Base-by-base conservation (phyloP, 2,113 vertebrate genomes). In the Petrocephalus microphthalmus region DNA sequence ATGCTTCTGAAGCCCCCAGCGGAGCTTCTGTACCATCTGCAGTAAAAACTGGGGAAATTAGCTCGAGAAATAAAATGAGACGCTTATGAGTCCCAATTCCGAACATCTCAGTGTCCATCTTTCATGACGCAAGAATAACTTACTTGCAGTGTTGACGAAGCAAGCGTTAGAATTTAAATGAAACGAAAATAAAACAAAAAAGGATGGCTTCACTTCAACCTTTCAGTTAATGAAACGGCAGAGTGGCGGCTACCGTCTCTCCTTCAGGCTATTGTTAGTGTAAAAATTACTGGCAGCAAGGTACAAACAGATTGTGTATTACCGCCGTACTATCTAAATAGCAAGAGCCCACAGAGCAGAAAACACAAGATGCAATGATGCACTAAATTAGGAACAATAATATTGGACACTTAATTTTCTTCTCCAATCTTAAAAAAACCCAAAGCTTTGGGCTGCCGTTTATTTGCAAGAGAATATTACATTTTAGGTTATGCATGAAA, bases 301-400 rank as follows among this genome's bases (percentile, higher is more conserved):
- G 96, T 96, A 95, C 95, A 96, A 96, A 96, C 98, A 99, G 97
- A 98, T 98, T 99, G 97, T 94, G 95, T 95, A 97, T 97, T 96
- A 97, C 96, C 94, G 94, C 93, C 91, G 94, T 95, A 97, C 95
- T 95, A 95, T 97, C 96, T 96, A 96, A 96, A 97, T 95, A 97
- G 96, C 96, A 96, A 96, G 96, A 96, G 96, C 97, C 97, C 96
- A 98, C 97, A 96, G 97, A 96, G 98, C 95, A 96, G 95, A 94
- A 96, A 97, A 97, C 96, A 95, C 95, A 96, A 95, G 96, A 96
- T 96, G 98, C 97, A 98, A 96, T 97, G 97, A 99, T 97, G 97
- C 97, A 98, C 96, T 97, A 98, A 99, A 99, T 99, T 99, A 98
- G 96, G 96, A 97, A 98, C 97, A 96, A 97, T 97, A 97, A 95